phyloP scores from a whole-genome alignment of 2,888 invertebrate genomes.

The Hirtodrosophila alboralis region DNA sequence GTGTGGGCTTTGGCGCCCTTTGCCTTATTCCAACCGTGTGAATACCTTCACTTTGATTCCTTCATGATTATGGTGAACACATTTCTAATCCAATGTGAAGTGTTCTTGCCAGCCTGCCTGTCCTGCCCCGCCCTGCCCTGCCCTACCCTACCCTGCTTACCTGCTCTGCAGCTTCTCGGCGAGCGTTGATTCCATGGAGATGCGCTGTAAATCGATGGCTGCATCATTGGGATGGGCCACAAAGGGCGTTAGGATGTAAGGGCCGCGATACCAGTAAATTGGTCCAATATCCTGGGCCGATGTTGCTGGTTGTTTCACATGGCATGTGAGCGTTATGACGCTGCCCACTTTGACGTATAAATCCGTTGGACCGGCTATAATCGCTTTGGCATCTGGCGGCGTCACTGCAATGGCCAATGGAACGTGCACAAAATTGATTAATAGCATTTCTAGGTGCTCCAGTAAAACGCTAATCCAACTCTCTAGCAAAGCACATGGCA shows the following conservation, averaged over 20 bases:
- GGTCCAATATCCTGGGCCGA: conserved; percentile 88
- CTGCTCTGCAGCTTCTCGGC: conserved; percentile 90
- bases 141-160: no score
- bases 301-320: conserved; percentile 87
- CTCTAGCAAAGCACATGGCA: background rate
- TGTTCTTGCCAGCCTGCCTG: background rate
- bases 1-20: no score
- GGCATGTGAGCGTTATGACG: conserved; percentile 89
- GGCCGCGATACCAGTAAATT: conserved; percentile 89
- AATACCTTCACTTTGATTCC: conserved; percentile 35
- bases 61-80: conserved; percentile 22
- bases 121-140: background rate
- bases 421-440: conserved; percentile 69
- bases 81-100: conserved; percentile 8
- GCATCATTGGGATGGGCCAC: conserved; percentile 83
- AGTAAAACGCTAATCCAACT: conserved; percentile 18
- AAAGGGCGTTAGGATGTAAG: conserved; percentile 83
- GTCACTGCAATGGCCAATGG: conserved; percentile 72
- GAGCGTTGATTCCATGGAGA: conserved; percentile 83
- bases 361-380: conserved; percentile 88
- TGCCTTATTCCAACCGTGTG: conserved; percentile 12
- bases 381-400: conserved; percentile 88
- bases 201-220: conserved; percentile 83
- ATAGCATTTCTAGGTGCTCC: conserved; percentile 57
- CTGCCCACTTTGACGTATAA: conserved; percentile 91